Percentiles rank a stretch among this genome's conserved stretches.
phyloP scores from a whole-genome alignment of 2,113 vertebrate species.

The Petromus typicus region DNA sequence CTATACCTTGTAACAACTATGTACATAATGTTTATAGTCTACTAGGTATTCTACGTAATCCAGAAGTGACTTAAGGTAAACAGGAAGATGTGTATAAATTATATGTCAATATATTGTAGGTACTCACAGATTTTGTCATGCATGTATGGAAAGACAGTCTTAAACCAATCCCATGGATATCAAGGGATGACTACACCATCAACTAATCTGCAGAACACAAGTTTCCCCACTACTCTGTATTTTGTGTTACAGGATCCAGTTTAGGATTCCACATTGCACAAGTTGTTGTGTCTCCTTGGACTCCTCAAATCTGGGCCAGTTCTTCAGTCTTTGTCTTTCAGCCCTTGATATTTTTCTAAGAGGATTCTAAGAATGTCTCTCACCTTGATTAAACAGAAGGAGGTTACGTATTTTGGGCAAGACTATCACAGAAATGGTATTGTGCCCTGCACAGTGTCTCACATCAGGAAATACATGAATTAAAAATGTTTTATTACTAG shows the following conservation, averaged over 20 bases:
- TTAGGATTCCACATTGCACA: background rate
- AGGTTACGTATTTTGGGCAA: background rate
- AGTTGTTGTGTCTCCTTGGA: background rate
- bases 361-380: background rate
- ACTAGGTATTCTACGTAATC: background rate
- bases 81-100: background rate
- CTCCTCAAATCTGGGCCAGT: background rate
- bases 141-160: background rate
- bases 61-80: background rate
- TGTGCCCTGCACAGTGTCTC: background rate
- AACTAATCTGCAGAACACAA: background rate
- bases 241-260: background rate
- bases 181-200: background rate
- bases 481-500: background rate
- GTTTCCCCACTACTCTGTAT: background rate
- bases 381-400: background rate
- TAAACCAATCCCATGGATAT: background rate
- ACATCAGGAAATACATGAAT: background rate
- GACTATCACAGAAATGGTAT: background rate
- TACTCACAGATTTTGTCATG: background rate
- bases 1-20: background rate
- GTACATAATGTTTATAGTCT: background rate
- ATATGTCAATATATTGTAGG: background rate
- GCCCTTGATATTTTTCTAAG: conserved; percentile 47
- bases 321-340: conserved; percentile 26